Percentiles rank a stretch among this genome's conserved stretches.
Conservation (phyloP, 2,888 invertebrate genomes). For the Pseudococcus jackbeardsleyi region DNA sequence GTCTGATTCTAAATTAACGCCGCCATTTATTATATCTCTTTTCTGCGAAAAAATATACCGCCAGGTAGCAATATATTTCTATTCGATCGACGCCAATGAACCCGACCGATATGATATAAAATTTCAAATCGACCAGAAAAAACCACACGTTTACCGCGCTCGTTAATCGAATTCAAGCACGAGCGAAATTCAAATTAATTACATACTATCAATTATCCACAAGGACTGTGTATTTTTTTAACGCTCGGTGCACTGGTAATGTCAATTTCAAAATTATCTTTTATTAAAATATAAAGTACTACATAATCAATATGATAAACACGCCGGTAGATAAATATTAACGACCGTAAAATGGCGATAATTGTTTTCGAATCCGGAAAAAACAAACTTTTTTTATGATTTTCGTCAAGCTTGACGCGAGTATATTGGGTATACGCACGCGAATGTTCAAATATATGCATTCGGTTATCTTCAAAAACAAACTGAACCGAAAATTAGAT, state of each 20-base stretch:
- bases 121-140: background rate
- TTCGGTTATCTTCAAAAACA: background rate
- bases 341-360: constrained; percentile 7
- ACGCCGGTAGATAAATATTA: background rate
- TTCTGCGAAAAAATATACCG: background rate
- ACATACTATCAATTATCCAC: constrained; percentile 17
- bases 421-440: background rate
- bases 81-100: constrained; percentile 10
- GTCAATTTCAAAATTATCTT: constrained; percentile 9
- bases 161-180: constrained; percentile 41
- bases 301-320: background rate
- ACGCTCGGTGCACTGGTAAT: background rate
- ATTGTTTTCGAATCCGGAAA: background rate
- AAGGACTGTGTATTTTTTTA: background rate
- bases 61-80: background rate
- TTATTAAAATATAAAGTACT: background rate
- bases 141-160: background rate
- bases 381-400: background rate
- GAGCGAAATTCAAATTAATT: constrained; percentile 13
- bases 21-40: background rate
- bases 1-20: background rate
- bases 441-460: background rate
- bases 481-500: background rate
- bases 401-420: background rate
- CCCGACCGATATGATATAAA: background rate